These are phyloP conservation scores for Leucosticte australis DNA, from an alignment of 2,113 vertebrate genomes.

Conservation along the genomic window DNA sequence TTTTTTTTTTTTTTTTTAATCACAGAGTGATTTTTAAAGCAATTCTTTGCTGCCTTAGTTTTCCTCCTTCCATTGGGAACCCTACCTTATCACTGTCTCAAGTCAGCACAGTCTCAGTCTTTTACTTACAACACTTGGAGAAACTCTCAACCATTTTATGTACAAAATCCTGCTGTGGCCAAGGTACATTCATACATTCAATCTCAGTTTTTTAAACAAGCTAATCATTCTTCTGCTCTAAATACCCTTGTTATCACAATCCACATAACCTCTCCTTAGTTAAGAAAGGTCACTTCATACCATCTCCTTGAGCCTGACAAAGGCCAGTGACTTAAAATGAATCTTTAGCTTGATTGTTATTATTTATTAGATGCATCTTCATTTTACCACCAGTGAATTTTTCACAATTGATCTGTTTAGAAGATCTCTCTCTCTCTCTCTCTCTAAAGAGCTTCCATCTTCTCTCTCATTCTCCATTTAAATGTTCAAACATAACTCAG, in stretches of 20 bases:
- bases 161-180: neutral
- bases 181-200: neutral
- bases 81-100: neutral
- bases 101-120: no score
- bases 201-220: neutral
- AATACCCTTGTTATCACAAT: neutral
- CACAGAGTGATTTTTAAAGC: neutral
- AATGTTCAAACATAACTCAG: neutral
- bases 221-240: neutral
- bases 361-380: neutral
- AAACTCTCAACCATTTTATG: neutral
- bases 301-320: neutral
- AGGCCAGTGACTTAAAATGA: neutral
- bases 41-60: neutral
- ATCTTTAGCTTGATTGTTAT: neutral
- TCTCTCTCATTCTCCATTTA: neutral
- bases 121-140: neutral
- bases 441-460: neutral
- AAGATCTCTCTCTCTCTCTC: neutral
- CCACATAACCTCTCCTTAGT: neutral
- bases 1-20: neutral
- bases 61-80: neutral
- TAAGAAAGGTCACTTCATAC: neutral
- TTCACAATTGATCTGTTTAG: neutral
- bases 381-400: neutral